A percentile compares a stretch with the other conserved stretches of the same genome.
Evolutionary conservation across 2,113 vertebrate species (phyloP).

Genomic region (Gambusia affinis): DNA sequence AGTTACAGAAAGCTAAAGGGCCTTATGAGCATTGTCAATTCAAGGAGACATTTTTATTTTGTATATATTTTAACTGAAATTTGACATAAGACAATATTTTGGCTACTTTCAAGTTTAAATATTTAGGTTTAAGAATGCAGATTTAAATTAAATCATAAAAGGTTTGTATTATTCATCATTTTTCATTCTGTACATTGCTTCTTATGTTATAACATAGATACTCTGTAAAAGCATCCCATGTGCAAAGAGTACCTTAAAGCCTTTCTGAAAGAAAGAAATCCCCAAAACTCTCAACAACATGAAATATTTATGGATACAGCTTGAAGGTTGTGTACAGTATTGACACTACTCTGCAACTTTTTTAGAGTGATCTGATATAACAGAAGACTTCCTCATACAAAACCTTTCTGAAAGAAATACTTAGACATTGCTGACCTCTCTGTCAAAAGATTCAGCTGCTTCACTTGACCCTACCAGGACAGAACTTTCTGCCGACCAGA

Average conservation of each 20-base stretch:
- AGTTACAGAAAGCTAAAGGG: slow-evolving; percentile 7
- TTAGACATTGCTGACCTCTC: background rate
- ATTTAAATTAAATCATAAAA: no score
- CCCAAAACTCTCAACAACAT: background rate
- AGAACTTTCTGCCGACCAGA: no score
- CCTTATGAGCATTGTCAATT: background rate
- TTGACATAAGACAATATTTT: no score
- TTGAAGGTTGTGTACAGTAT: background rate
- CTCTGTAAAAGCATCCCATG: no score
- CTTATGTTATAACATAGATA: no score
- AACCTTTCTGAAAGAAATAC: background rate
- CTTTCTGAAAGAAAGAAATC: background rate
- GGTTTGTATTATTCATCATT: no score
- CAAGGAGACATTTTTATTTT: background rate
- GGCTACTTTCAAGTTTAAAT: no score
- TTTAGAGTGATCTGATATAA: background rate
- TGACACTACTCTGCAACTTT: background rate
- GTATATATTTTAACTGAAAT: no score
- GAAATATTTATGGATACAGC: slow-evolving; percentile 4
- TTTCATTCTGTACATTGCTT: no score
- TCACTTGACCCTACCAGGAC: no score
- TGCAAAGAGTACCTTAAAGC: background rate
- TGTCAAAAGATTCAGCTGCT: no score
- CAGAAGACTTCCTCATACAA: background rate
- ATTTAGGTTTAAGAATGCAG: no score